These are phyloP conservation scores for Danionella dracula DNA, from an alignment of 2,797 vertebrate genomes.

Conservation along the genomic window DNA sequence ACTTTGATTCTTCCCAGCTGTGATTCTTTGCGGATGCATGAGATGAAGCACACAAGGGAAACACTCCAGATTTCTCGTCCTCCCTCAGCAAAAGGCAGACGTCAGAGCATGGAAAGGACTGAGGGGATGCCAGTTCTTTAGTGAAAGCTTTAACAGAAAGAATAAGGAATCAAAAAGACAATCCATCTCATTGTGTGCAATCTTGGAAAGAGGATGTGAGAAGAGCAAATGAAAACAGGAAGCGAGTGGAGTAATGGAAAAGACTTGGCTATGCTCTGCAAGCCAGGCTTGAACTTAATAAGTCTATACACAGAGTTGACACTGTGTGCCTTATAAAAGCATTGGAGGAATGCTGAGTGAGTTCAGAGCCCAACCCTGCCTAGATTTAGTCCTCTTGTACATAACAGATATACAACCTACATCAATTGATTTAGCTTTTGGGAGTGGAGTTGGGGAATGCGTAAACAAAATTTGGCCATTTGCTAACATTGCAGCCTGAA, in stretches of 20 bases:
- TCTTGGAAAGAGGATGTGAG: neutral
- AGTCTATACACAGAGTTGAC: slow-evolving; percentile 34
- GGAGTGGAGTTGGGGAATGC: slow-evolving; percentile 22
- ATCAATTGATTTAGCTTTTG: slow-evolving; percentile 20
- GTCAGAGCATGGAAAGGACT: neutral
- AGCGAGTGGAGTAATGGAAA: slow-evolving; percentile 58
- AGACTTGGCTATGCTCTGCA: slow-evolving; percentile 29
- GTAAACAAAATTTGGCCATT: slow-evolving; percentile 24
- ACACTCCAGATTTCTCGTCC: slow-evolving; percentile 10
- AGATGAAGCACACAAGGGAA: slow-evolving; percentile 16
- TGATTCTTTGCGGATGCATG: slow-evolving; percentile 42
- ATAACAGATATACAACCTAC: slow-evolving; percentile 41
- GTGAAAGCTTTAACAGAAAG: neutral
- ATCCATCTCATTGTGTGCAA: neutral
- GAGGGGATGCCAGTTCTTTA: neutral
- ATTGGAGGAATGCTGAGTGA: slow-evolving; percentile 40
- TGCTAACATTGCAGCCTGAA: neutral
- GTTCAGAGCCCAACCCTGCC: slow-evolving; percentile 23
- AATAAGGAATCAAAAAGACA: neutral
- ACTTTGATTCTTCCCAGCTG: slow-evolving; percentile 16
- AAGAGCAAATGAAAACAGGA: slow-evolving; percentile 53
- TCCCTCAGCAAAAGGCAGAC: neutral
- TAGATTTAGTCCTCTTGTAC: slow-evolving; percentile 11
- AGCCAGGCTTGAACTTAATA: slow-evolving; percentile 47
- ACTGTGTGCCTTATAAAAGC: slow-evolving; percentile 47